A percentile compares a stretch with the other conserved stretches of the same genome.
phyloP scores from a whole-genome alignment of 2,888 invertebrate species.

The Agrilus cyanescens region DNA sequence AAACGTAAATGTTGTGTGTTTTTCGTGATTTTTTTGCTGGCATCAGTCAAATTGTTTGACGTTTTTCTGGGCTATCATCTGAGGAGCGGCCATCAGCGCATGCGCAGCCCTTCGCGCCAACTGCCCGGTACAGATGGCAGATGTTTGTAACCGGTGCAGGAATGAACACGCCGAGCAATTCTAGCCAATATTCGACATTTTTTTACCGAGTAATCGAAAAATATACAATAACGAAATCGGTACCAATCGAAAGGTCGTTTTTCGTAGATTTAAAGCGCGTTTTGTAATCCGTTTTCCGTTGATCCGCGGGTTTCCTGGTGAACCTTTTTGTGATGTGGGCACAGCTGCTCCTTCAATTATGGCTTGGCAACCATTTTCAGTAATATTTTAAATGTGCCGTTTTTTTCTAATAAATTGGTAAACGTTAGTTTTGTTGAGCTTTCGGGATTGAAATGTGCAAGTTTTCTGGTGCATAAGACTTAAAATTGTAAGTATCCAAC shows the following conservation, averaged over 20 bases:
- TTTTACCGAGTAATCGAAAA: constrained; percentile 13
- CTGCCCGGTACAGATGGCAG: constrained; percentile 38
- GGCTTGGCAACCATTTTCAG: constrained; percentile 37
- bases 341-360: constrained; percentile 29
- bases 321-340: constrained; percentile 16
- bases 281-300: constrained; percentile 9
- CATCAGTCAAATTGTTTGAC: constrained; percentile 2
- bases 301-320: constrained; percentile 4
- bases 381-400: constrained; percentile 16
- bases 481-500: no score
- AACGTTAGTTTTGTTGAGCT: no score
- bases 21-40: no score
- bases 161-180: constrained; percentile 27
- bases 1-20: no score
- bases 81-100: constrained; percentile 23
- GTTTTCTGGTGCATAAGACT: no score
- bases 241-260: constrained; percentile 15
- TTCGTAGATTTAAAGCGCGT: constrained; percentile 10
- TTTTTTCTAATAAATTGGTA: constrained; percentile 1
- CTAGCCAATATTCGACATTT: constrained; percentile 21
- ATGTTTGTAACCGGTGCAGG: constrained; percentile 35
- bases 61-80: constrained; percentile 20
- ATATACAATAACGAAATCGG: constrained; percentile 9
- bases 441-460: no score
- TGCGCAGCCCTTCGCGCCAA: constrained; percentile 36